Evolutionary conservation across 2,888 invertebrate species (phyloP), one percentile per base, ranked within the genome.

Genomic region (Morinoia aosen): DNA sequence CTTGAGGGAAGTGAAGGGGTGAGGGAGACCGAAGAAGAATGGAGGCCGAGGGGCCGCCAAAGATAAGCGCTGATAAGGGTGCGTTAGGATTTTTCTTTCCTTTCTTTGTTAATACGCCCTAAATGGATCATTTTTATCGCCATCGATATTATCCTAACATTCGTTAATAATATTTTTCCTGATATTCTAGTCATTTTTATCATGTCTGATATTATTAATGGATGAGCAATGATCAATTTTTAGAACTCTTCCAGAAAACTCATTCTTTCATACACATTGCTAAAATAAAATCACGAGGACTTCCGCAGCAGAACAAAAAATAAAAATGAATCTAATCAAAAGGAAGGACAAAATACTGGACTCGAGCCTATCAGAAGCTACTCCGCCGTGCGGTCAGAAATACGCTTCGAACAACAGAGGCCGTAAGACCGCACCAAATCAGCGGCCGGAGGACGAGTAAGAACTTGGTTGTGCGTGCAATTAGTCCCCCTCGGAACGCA

Each of bases 401-500:
- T 76, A 33, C 76, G 33, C 76, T 76, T 19, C 25, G 25, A 76
- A 33, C 2, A 76, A 33, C 2, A 33, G 76, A 76, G 76, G 76
- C 25, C 25, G 25, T 25, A 76, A 76, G 25, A 16, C 76, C 8
- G 76, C 25, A 48, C 48, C 48, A 76, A 76, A 76, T 76, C 12
- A 76, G 76, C 33, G 76, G 76, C 8, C 76, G 2, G 12, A 16
- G 2, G 76, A 33, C 25, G 33, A 76, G 76, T 33, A 76, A 19
- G 76, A 76, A 76, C 33, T 25, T 33, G 76, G 76, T 33, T 25
- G 33, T 33, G 19, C 76, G 90, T 12, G 48, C 93, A 93, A 93
- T 93, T 93, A 93, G 93, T 93, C 25, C 93, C 93, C 93, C 48
- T 48, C 39, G 40, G 56, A 25, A 93, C 93, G 93, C 93, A 93